phyloP scores from a whole-genome alignment of 2,888 invertebrate species.

The Ligdia adustata region DNA sequence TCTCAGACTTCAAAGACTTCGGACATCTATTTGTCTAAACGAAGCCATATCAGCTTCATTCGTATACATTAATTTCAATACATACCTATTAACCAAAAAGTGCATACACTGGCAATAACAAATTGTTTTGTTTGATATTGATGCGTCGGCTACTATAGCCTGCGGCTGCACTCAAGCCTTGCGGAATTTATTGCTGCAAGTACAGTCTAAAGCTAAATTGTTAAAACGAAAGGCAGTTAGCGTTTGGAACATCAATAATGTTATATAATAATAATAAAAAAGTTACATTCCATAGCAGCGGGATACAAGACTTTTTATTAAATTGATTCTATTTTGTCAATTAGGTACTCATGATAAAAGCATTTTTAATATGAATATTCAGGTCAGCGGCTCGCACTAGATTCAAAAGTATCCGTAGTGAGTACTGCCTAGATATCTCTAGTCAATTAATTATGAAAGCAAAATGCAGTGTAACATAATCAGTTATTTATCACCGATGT shows the following conservation, averaged over 20 bases:
- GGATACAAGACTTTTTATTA: too few relatives aligned
- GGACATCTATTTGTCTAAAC: slow-evolving; percentile 42
- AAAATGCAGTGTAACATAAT: slow-evolving; percentile 80
- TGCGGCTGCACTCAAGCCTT: slow-evolving; percentile 59
- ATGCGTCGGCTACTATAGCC: slow-evolving; percentile 62
- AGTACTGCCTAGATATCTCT: slow-evolving; percentile 66
- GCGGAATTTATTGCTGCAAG: slow-evolving; percentile 64
- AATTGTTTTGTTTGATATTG: slow-evolving; percentile 66
- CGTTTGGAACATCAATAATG: slow-evolving; percentile 72
- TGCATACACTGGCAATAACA: slow-evolving; percentile 58
- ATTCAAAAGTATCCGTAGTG: slow-evolving; percentile 54
- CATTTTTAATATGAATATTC: too few relatives aligned
- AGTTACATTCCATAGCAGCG: slow-evolving; percentile 58
- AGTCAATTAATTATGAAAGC: slow-evolving; percentile 79
- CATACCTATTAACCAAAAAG: slow-evolving; percentile 49
- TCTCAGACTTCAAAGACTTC: slow-evolving; percentile 55
- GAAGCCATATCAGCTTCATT: slow-evolving; percentile 50
- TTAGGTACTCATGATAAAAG: slow-evolving; percentile 56
- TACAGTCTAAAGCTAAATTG: slow-evolving; percentile 69
- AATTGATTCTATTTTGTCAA: slow-evolving; percentile 61
- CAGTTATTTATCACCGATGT: slow-evolving; percentile 81
- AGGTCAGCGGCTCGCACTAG: slow-evolving; percentile 48
- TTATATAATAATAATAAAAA: slow-evolving; percentile 74
- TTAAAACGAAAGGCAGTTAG: slow-evolving; percentile 71
- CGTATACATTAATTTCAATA: slow-evolving; percentile 42